These are phyloP conservation scores for Leptopilina myrica DNA, from an alignment of 2,888 invertebrate species.

Conservation along the genomic window DNA sequence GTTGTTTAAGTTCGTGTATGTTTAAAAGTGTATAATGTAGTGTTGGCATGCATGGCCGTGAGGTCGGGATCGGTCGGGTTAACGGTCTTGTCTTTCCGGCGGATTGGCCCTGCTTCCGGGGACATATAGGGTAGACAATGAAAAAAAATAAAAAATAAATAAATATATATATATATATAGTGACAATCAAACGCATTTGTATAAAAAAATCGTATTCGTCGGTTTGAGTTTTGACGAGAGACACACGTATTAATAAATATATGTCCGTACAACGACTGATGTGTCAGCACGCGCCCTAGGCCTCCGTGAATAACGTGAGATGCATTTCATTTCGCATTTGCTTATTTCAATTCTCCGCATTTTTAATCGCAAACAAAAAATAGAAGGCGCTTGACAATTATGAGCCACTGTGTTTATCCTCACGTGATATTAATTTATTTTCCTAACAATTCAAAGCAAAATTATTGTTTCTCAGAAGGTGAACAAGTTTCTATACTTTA, in stretches of 20 bases:
- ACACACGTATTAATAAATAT: slow-evolving; percentile 67
- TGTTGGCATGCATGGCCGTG: slow-evolving; percentile 72
- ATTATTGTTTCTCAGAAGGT: too few species aligned
- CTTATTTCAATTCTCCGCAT: background rate
- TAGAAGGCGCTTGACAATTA: background rate
- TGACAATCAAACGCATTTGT: slow-evolving; percentile 43
- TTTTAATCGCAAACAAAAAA: background rate
- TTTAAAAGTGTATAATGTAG: slow-evolving; percentile 70
- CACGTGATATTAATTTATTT: too few species aligned
- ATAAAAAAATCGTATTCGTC: slow-evolving; percentile 50
- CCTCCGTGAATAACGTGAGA: slow-evolving; percentile 49
- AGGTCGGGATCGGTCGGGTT: slow-evolving; percentile 75
- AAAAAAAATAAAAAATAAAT: slow-evolving; percentile 56
- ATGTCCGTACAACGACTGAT: slow-evolving; percentile 69
- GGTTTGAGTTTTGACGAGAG: slow-evolving; percentile 48
- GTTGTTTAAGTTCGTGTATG: slow-evolving; percentile 66
- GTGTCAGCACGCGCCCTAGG: slow-evolving; percentile 63
- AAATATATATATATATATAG: background rate
- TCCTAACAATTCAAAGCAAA: too few species aligned
- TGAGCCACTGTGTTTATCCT: background rate
- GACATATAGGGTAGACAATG: slow-evolving; percentile 76
- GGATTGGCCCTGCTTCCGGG: slow-evolving; percentile 76
- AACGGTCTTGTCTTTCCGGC: slow-evolving; percentile 76
- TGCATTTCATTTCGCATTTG: slow-evolving; percentile 38
- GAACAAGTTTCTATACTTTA: too few species aligned